These are phyloP conservation scores for Sebastes matsubarae DNA, from an alignment of 2,797 vertebrate species.

Conservation along the genomic window DNA sequence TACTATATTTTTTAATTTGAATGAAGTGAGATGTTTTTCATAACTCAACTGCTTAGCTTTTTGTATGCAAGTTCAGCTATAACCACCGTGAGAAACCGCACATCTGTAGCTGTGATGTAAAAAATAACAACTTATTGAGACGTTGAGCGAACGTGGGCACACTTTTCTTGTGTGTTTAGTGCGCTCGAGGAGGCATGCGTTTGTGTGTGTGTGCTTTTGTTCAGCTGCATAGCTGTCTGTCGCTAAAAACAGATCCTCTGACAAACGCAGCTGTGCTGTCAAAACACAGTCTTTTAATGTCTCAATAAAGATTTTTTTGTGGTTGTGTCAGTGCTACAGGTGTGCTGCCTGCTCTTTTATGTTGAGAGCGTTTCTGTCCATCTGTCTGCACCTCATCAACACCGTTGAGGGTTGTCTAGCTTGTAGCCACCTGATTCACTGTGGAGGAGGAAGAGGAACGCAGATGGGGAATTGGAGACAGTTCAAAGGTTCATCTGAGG, in stretches of 20 bases:
- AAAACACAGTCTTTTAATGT: conserved; percentile 44
- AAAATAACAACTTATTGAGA: neutral
- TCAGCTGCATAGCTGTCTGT: conserved; percentile 35
- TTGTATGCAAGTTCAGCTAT: neutral
- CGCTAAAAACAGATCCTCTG: conserved; percentile 19
- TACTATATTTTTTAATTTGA: neutral
- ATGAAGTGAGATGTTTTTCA: neutral
- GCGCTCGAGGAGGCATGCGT: neutral
- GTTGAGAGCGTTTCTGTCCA: conserved; percentile 12
- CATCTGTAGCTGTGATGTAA: neutral
- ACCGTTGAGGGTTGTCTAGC: neutral
- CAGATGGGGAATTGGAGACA: conserved; percentile 7
- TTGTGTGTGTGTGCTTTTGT: conserved; percentile 2
- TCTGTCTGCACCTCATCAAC: conserved; percentile 45
- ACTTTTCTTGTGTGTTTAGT: neutral
- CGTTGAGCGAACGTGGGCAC: neutral
- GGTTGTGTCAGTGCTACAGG: conserved; percentile 46
- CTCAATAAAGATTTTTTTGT: conserved; percentile 39
- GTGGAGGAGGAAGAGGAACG: conserved; percentile 6
- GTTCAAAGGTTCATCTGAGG: conserved; percentile 23
- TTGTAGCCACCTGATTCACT: conserved; percentile 19
- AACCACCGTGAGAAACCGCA: neutral
- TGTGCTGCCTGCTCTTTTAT: conserved; percentile 34
- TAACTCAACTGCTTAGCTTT: neutral
- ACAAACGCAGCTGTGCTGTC: conserved; percentile 47